Base-by-base conservation (phyloP, 2,888 invertebrate genomes). In the Noctuana brunneofusca region DNA sequence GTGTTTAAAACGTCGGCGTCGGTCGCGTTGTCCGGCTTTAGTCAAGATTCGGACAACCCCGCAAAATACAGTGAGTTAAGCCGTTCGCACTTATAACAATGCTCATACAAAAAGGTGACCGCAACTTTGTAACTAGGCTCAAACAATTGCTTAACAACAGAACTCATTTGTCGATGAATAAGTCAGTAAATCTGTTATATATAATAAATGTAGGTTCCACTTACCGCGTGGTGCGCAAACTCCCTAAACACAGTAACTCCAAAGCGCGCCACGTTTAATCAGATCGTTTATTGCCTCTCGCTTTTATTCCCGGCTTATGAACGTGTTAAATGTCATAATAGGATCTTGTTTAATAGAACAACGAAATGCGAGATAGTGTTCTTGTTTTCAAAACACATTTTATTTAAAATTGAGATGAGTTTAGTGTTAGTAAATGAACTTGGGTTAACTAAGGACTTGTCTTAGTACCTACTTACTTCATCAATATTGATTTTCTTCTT, bases 301-400 rank as follows among this genome's bases (percentile, higher is more conserved):
- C 68, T 68, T 70, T 73, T 71, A 72, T 73, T 71, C 64, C 66
- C 68, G 58, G 65, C 64, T 71, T 60, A 68, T 38, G 50, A 50
- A 58, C 38, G 50, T 52, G 49, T 58, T 58, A 52, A 50, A 58
- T 58, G 38, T 52, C 50, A 50, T 43, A 50, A 27, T 24, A 27
- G 50, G 16, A 27, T 14, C 24, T 14, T 24, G 49, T 49, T 22
- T 24, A 14, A 49, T 49, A 9, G 49, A 41, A 41, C 41, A 9
- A 14, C 16, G 16, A 41, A 9, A 2, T 9, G 6, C 41, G 16
- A 41, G 41, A 12, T 9, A 16, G 8, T 16, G 41, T 41, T 8
- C 2, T 2, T 9, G 16, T 16, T 41, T 41, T 41, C 16, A 14
- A 41, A 41, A 16, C 6, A 5, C 6, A 9, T 41, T 41, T 41